These are phyloP conservation scores for Planiliza haematocheilus DNA, from an alignment of 2,113 vertebrate genomes.

Conservation along the genomic window DNA sequence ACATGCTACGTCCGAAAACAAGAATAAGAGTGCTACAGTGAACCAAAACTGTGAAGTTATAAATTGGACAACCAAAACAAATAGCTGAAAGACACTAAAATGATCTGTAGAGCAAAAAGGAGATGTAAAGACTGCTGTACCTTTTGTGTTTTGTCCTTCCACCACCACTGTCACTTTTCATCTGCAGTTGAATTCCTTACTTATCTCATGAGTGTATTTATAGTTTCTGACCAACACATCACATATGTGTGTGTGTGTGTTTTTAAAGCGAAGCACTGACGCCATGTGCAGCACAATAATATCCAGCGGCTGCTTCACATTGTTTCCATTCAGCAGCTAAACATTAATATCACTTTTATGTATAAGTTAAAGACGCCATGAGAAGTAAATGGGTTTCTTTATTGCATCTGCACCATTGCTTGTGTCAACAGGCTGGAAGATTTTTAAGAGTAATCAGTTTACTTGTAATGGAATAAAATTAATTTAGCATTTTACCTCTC, in stretches of 20 bases:
- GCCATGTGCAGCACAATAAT: slow-evolving; percentile 6
- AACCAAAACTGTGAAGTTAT: no score
- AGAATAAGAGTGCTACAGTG: no score
- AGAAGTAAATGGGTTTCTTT: no score
- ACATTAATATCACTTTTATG: not conserved
- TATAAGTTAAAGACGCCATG: not conserved
- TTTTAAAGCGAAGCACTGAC: slow-evolving; percentile 1
- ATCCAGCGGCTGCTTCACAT: slow-evolving; percentile 38
- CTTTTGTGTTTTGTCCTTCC: no score
- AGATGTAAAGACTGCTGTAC: no score
- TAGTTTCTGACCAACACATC: slow-evolving; percentile 62
- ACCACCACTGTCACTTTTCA: not conserved
- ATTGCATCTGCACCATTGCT: not conserved
- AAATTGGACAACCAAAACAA: no score
- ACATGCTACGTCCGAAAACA: no score
- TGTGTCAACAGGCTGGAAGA: not conserved
- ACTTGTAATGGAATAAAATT: not conserved
- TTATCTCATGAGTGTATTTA: slow-evolving; percentile 74
- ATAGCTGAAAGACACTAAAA: no score
- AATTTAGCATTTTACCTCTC: slow-evolving; percentile 69
- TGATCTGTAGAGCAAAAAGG: no score
- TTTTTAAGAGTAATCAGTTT: not conserved
- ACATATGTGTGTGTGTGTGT: slow-evolving; percentile 17
- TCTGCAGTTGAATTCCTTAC: slow-evolving; percentile 59
- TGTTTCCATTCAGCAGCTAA: slow-evolving; percentile 44